phyloP scores from a whole-genome alignment of 2,797 vertebrate genomes.

The Tympanoctomys barrerae region DNA sequence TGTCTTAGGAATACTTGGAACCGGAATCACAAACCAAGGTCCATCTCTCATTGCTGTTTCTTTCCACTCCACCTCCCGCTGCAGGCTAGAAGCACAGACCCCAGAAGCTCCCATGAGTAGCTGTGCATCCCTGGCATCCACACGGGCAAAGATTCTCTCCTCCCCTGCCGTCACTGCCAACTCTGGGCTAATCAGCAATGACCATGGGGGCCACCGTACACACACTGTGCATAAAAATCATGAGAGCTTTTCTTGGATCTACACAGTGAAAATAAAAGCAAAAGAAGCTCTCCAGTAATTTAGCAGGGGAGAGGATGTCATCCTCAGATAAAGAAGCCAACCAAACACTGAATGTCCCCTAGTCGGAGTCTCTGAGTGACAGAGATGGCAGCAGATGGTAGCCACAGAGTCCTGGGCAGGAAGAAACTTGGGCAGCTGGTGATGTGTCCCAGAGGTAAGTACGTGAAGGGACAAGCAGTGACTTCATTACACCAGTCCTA shows the following conservation, averaged over 20 bases:
- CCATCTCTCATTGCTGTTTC: neutral
- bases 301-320: neutral
- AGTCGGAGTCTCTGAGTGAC: neutral
- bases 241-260: neutral
- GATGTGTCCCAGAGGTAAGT: neutral
- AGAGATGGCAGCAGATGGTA: neutral
- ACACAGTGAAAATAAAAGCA: neutral
- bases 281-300: neutral
- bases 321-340: slow-evolving; percentile 34
- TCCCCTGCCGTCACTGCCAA: neutral
- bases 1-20: neutral
- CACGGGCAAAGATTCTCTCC: neutral
- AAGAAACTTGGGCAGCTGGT: neutral
- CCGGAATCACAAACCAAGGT: neutral
- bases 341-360: neutral
- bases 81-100: neutral
- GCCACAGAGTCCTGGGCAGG: neutral
- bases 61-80: neutral
- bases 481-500: neutral
- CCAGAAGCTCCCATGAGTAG: neutral
- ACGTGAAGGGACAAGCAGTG: neutral
- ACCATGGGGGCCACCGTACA: neutral
- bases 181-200: neutral
- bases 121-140: neutral
- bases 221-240: neutral